These are phyloP conservation scores for Mythimna vitellina DNA, from an alignment of 2,888 invertebrate species.

Conservation along the genomic window DNA sequence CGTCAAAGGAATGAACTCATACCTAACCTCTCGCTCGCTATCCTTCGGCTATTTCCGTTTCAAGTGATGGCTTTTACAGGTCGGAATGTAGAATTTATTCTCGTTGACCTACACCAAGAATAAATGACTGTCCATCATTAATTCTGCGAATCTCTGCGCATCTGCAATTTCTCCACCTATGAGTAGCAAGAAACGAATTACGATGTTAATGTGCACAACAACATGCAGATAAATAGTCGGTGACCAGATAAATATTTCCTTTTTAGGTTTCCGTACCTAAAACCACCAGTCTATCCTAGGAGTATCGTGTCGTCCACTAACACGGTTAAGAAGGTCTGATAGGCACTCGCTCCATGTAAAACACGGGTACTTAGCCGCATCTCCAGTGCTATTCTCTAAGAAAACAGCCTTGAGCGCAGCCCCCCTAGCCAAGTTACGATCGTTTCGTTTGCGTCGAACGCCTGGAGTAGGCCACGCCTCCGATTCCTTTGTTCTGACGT, in stretches of 20 bases:
- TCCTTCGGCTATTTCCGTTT: neutral
- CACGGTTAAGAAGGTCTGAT: no score
- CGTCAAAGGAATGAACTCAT: neutral
- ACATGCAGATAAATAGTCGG: neutral
- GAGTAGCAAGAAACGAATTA: conserved; percentile 14
- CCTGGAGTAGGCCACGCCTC: no score
- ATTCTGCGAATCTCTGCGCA: conserved; percentile 21
- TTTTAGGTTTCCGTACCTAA: no score
- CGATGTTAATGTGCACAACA: neutral
- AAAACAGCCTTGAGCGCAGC: no score
- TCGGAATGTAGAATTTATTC: conserved; percentile 24
- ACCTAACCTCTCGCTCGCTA: neutral
- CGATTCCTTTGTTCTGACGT: no score
- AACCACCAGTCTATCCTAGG: no score
- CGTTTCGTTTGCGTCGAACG: no score
- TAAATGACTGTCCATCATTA: conserved; percentile 11
- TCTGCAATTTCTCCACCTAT: neutral
- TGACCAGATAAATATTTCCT: neutral
- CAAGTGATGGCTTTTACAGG: conserved; percentile 2
- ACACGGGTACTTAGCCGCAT: no score
- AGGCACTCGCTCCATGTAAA: no score
- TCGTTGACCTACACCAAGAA: conserved; percentile 1
- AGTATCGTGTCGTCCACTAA: no score
- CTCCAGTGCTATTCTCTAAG: no score
- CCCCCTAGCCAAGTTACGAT: no score